Evolutionary conservation across 1,140 invertebrate genomes (phyloP).

Genomic region (Phenacoccus solenopsis): DNA sequence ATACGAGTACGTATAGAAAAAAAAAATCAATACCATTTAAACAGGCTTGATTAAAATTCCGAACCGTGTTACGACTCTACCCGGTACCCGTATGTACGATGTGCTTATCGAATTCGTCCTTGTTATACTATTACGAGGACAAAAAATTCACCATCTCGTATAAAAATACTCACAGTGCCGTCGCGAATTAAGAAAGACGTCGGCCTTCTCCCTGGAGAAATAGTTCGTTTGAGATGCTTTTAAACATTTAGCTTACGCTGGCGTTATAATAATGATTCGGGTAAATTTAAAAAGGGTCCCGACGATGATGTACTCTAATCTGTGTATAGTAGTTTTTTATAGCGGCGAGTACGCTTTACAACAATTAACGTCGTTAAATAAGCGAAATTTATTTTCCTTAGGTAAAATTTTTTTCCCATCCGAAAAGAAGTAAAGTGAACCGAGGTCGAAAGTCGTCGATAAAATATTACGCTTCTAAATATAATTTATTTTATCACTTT

Average conservation of each 20-base stretch:
- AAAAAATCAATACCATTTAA: too few relatives aligned
- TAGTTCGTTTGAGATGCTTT: too few relatives aligned
- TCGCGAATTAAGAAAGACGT: too few relatives aligned
- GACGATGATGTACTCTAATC: background rate
- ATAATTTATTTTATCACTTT: conserved; percentile 4
- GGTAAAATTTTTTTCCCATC: background rate
- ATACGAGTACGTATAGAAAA: too few relatives aligned
- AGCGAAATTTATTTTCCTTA: background rate
- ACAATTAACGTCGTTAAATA: background rate
- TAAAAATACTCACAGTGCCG: too few relatives aligned
- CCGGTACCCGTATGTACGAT: too few relatives aligned
- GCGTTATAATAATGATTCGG: background rate
- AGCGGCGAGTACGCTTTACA: background rate
- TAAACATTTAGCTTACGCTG: background rate
- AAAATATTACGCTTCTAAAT: background rate
- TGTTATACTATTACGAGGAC: too few relatives aligned
- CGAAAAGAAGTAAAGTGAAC: background rate
- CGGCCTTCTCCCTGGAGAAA: too few relatives aligned
- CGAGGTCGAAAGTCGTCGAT: background rate
- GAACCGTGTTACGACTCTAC: too few relatives aligned
- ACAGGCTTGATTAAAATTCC: too few relatives aligned
- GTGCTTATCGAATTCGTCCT: too few relatives aligned
- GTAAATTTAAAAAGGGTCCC: background rate
- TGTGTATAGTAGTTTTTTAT: background rate
- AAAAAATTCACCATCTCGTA: too few relatives aligned